phyloP scores from a whole-genome alignment of 2,888 invertebrate species.

The Schizaphis graminum region DNA sequence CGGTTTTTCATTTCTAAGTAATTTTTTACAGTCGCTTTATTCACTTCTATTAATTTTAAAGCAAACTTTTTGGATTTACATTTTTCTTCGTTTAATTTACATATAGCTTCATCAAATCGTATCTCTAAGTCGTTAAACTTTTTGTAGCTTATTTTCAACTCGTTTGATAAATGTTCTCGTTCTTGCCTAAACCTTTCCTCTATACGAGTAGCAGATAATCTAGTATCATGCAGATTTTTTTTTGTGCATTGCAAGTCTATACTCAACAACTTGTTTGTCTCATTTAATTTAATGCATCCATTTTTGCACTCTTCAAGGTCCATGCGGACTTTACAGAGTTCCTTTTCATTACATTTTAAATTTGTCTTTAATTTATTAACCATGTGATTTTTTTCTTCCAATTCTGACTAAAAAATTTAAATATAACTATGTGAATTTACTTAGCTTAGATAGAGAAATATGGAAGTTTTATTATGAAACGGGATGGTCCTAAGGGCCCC shows the following conservation, averaged over 20 bases:
- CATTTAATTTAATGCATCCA: background rate
- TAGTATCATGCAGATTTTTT: background rate
- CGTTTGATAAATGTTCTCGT: background rate
- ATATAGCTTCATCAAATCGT: background rate
- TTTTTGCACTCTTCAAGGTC: background rate
- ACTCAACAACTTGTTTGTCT: background rate
- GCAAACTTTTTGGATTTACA: background rate
- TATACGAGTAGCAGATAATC: background rate
- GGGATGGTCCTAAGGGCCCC: too few relatives aligned
- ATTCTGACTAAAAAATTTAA: background rate
- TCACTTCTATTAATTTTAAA: background rate
- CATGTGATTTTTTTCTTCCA: background rate
- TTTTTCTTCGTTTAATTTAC: background rate
- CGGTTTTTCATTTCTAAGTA: background rate
- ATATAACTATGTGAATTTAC: background rate
- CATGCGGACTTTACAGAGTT: background rate
- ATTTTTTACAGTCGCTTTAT: background rate
- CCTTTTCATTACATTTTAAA: constrained; percentile 5
- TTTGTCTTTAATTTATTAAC: background rate
- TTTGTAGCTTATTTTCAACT: background rate
- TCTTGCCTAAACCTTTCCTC: background rate
- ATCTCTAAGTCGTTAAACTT: background rate
- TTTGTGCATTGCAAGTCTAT: background rate
- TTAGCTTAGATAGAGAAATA: too few relatives aligned
- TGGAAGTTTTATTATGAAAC: too few relatives aligned